Base-by-base conservation (phyloP, 2,888 invertebrate genomes). In the Acrobasis repandana region DNA sequence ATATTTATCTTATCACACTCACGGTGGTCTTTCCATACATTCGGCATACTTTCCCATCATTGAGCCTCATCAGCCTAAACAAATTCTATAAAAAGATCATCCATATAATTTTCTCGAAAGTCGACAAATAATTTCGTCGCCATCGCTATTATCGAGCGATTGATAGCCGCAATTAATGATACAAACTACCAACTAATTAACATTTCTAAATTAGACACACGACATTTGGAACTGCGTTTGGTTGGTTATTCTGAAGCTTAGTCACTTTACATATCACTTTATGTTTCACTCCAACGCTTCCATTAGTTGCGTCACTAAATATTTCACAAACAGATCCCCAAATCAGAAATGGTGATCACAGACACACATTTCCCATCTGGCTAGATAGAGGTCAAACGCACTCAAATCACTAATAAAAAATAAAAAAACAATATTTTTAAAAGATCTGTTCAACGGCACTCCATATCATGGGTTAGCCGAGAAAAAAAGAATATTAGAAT, bases 111-210 rank as follows among this genome's bases (percentile, higher is more conserved):
- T 15, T 46, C 58, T 61, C 43, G 36, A 60, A 61, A 63, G 56
- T 38, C 36, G 58, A 56, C 56, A 38, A 51, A 28, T 50, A 63
- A 52, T 43, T 38, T 52, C 54, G 49, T 47, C 54, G 14, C 48
- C 33, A 14, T 34, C 11, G 38, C 34, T 28, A 36, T 48, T 56
- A 56, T 59, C 18, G 20, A 15, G 14, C 43, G 58, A 63, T 56
- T 59, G 43, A 61, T 58, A 46, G 50, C 43, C 28, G 56, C 54
- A 58, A 63, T 61, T 63, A 63, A 59, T 54, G 63, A 34, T 56
- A 58, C 46, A 52, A 61, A 61, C 58, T 61, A 52, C 48, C 38
- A 28, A 56, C 58, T 61, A 63, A 63, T 63, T 59, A 59, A 51
- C 56, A 16, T 36, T 52, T 58, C 49, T 49, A 18, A 58, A 58